Evolutionary conservation across 2,888 invertebrate genomes (phyloP).

Genomic region (Dichetophora obliterata): DNA sequence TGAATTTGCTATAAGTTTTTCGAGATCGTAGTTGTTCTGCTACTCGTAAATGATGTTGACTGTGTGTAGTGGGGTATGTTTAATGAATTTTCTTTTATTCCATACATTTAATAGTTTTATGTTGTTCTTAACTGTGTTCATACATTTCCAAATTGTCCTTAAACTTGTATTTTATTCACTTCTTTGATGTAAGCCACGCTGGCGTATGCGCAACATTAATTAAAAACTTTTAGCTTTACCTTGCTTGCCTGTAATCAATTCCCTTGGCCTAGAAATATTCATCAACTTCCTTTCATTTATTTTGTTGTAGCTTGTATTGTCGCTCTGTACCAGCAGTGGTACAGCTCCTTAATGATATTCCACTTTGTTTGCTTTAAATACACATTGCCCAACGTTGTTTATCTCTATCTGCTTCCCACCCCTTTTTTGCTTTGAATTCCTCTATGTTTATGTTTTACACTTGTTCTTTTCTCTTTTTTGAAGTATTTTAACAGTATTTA

Average conservation of each 20-base stretch:
- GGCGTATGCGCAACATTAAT: constrained; percentile 10
- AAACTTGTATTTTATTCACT: not conserved
- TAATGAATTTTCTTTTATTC: no score
- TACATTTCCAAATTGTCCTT: no score
- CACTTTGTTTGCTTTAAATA: no score
- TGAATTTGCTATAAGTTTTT: no score
- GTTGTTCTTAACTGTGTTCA: not conserved
- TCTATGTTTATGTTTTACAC: not conserved
- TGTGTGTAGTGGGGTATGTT: no score
- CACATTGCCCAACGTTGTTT: no score
- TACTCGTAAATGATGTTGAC: no score
- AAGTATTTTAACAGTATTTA: constrained; percentile 51
- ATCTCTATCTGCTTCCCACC: no score
- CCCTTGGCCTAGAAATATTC: not conserved
- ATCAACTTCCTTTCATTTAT: not conserved
- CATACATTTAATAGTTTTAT: not conserved
- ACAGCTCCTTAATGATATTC: no score
- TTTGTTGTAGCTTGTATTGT: not conserved
- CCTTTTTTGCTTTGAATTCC: not conserved
- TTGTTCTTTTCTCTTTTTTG: constrained; percentile 6
- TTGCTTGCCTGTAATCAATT: not conserved
- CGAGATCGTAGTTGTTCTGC: no score
- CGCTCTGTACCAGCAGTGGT: no score
- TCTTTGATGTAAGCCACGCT: not conserved
- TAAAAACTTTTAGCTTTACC: not conserved